Evolutionary conservation across 2,797 vertebrate genomes (phyloP).

Genomic region (Euphonia xanthogaster): DNA sequence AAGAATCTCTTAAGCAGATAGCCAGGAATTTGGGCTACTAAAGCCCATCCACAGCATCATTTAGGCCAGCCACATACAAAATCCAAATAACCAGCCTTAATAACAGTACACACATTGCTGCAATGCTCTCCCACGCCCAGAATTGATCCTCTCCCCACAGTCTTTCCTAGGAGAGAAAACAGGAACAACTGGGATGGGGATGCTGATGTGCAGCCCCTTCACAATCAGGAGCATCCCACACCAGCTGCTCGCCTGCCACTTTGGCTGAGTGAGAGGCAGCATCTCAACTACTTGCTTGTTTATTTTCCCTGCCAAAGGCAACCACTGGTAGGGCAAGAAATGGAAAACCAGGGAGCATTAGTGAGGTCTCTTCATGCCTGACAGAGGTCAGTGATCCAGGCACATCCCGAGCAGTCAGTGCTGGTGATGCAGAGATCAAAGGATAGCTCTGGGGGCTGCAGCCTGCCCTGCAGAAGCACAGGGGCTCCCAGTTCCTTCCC

Average conservation of each 20-base stretch:
- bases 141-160: fast-evolving
- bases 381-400: background rate
- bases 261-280: background rate
- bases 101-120: background rate
- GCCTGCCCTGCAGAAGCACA: background rate
- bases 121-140: background rate
- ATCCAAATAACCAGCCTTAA: background rate
- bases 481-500: background rate
- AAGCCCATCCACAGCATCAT: background rate
- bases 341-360: background rate
- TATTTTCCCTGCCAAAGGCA: background rate
- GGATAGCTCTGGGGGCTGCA: fast-evolving
- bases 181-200: background rate
- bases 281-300: background rate
- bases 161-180: background rate
- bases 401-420: fast-evolving
- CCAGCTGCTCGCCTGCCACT: fast-evolving
- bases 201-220: fast-evolving
- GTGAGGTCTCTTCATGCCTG: background rate
- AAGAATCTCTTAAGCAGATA: background rate
- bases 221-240: background rate
- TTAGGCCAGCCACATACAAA: background rate
- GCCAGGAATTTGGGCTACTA: background rate
- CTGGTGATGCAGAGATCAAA: background rate
- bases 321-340: background rate